A percentile compares a stretch with the other conserved stretches of the same genome.
Conservation (phyloP, 1,140 invertebrate genomes). For the Procambarus clarkii region DNA sequence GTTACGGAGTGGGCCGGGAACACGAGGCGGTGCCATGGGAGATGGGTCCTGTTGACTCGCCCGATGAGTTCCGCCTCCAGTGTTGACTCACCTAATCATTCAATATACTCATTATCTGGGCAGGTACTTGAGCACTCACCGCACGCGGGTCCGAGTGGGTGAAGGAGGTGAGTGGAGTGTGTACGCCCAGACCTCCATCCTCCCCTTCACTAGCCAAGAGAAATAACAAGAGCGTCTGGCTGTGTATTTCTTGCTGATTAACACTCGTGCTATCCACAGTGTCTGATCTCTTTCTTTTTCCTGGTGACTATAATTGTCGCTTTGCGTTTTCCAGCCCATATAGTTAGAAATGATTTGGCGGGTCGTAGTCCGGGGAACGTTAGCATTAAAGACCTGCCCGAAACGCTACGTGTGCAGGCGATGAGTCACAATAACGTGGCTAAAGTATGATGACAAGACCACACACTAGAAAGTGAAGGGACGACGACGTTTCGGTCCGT, state of each 20-base stretch:
- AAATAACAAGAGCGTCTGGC: background rate
- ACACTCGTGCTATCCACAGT: background rate
- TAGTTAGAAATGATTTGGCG: too few relatives aligned
- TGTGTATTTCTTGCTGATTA: background rate
- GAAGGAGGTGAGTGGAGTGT: background rate
- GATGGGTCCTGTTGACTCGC: background rate
- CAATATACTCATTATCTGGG: conserved; percentile 11
- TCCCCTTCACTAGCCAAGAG: background rate
- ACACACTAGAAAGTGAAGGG: too few relatives aligned
- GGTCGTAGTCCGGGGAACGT: too few relatives aligned
- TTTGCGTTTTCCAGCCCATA: too few relatives aligned
- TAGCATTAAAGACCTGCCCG: too few relatives aligned
- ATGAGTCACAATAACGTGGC: too few relatives aligned
- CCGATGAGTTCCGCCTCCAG: background rate
- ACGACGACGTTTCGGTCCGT: too few relatives aligned
- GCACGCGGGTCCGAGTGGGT: background rate
- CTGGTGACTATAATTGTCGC: too few relatives aligned
- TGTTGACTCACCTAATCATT: conserved; percentile 1
- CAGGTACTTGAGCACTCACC: conserved; percentile 10
- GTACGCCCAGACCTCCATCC: background rate
- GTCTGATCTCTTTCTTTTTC: too few relatives aligned
- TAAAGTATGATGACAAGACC: too few relatives aligned
- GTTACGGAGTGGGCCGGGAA: background rate
- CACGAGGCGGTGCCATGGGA: background rate
- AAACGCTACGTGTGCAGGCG: too few relatives aligned